phyloP scores from a whole-genome alignment of 2,797 vertebrate species.

The Gambelia wislizenii region DNA sequence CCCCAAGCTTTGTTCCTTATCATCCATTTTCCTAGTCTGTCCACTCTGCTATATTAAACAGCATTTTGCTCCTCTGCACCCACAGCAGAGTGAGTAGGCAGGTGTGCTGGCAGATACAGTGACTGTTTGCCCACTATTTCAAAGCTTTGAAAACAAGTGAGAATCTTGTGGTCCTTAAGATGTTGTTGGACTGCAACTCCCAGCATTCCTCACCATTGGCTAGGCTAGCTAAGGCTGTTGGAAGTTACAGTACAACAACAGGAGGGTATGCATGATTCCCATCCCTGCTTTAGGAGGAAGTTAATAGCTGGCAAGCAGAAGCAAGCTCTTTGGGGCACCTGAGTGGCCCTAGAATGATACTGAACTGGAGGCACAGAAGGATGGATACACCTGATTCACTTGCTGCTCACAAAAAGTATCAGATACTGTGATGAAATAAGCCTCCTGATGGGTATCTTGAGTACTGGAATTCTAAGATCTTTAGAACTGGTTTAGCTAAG shows the following conservation, averaged over 20 bases:
- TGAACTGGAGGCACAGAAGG: background rate
- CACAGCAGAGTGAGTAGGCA: background rate
- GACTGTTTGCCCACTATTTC: background rate
- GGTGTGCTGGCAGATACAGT: background rate
- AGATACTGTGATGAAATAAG: background rate
- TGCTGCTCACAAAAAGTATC: background rate
- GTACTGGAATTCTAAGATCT: background rate
- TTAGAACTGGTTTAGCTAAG: background rate
- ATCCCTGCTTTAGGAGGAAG: background rate
- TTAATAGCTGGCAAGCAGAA: background rate
- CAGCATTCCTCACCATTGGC: too few relatives aligned
- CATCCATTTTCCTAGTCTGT: background rate
- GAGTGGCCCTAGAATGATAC: background rate
- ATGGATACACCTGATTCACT: background rate
- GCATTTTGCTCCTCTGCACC: background rate
- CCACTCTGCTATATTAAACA: background rate
- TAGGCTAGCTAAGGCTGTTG: background rate
- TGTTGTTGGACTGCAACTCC: too few relatives aligned
- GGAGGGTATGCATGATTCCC: too few relatives aligned
- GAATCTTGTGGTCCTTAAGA: too few relatives aligned
- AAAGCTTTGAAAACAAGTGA: background rate
- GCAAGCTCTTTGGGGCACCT: background rate
- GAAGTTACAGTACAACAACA: background rate
- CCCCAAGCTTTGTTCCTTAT: background rate
- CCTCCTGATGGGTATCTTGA: background rate